Base-by-base conservation (phyloP, 2,797 vertebrate genomes). In the Kryptopterus vitreolus region DNA sequence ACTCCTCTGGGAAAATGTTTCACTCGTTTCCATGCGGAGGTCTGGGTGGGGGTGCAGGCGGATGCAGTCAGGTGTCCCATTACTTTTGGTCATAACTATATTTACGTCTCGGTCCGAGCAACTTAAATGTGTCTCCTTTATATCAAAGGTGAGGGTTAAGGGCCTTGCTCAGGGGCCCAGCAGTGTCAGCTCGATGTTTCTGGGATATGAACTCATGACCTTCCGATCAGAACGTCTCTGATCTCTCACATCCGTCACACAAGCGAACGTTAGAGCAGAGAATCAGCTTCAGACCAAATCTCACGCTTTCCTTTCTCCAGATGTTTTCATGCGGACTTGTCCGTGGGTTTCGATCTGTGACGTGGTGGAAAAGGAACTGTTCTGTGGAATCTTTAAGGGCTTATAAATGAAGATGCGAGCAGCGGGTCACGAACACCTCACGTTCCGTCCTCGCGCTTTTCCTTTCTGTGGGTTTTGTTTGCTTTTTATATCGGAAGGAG, bases 351-450 rank as follows among this genome's bases (percentile, higher is more conserved):
- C 6, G 13, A 29, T 3, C 8, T 53, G 1, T 24, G 26, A 29
- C 5, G 68, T 52, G 11, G 53, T 24, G 11, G n/a, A 69, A 52
- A 22, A n/a, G 15, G 11, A 18, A 62, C 55, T n/a, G n/a, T n/a
- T 46, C 46, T 15, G 1, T 52, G 80, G 80, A 76, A 55, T 38
- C 53, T 26, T 26, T 26, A 69, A 76, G 80, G 43, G 73, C 65
- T 81, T 76, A 48, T 26, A 53, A 68, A 58, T 22, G 31, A 52
- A 5, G 18, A 26, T 8, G 0, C 38, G 29, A 52, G n/a, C 35
- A 35, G 48, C 15, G 15, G 24, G 24, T 61, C 16, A 29, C 16
- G 38, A n/a, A 70, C 10, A 8, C 15, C 43, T 70, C 33, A 6
- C 7, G 29, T 50, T 20, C 55, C 38, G 12, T 76, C 20, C 24